Conservation (phyloP, 2,797 vertebrate genomes). For the Discoglossus pictus region DNA sequence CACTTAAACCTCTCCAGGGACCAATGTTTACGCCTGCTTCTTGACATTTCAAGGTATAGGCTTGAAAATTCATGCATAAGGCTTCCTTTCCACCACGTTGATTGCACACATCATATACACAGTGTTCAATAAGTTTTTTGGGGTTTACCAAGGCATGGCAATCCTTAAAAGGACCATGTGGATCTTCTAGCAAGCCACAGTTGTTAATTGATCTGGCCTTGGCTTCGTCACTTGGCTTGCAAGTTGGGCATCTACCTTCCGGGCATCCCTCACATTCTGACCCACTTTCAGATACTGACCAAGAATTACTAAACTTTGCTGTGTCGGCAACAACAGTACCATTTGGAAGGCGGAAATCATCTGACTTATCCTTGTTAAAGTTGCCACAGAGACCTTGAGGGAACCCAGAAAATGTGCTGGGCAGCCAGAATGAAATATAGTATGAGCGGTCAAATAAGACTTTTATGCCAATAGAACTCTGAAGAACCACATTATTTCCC, state of each 20-base stretch:
- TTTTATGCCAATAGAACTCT: conserved; percentile 58
- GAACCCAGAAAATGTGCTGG: conserved; percentile 55
- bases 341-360: conserved; percentile 60
- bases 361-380: conserved; percentile 62
- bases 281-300: conserved; percentile 40
- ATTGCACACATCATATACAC: conserved; percentile 50
- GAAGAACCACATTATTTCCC: conserved; percentile 57
- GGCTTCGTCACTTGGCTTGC: conserved; percentile 15
- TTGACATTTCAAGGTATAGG: conserved; percentile 55
- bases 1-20: conserved; percentile 55
- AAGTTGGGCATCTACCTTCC: conserved; percentile 43
- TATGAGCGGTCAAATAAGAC: conserved; percentile 58
- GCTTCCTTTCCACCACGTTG: conserved; percentile 5
- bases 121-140: conserved; percentile 49
- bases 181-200: conserved; percentile 45
- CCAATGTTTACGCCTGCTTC: conserved; percentile 39
- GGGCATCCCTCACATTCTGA: conserved; percentile 50
- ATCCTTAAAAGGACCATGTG: conserved; percentile 37
- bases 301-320: conserved; percentile 58
- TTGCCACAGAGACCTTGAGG: conserved; percentile 69
- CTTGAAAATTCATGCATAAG: conserved; percentile 56
- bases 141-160: conserved; percentile 54
- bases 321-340: conserved; percentile 44
- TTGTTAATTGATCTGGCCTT: background rate
- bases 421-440: conserved; percentile 60